Evolutionary conservation across 2,888 invertebrate genomes (phyloP).

Genomic region (Polydrusus pterygomalis): DNA sequence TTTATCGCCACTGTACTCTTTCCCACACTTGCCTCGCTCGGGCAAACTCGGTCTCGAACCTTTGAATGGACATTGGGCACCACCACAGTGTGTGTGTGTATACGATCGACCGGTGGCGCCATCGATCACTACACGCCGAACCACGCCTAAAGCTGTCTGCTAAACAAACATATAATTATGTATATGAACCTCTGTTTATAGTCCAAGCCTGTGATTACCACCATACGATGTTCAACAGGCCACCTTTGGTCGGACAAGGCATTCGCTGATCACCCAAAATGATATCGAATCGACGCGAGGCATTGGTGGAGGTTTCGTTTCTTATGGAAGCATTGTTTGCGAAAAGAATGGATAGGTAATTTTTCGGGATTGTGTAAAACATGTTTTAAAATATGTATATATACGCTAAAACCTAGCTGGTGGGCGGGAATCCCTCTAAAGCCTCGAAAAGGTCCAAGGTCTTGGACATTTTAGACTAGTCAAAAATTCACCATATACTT

Average conservation of each 20-base stretch:
- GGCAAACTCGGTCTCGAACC: constrained; percentile 46
- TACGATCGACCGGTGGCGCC: constrained; percentile 67
- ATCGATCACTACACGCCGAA: constrained; percentile 70
- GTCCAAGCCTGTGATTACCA: constrained; percentile 59
- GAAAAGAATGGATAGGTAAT: background rate
- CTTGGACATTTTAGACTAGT: no score
- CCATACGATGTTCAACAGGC: constrained; percentile 50
- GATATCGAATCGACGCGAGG: constrained; percentile 37
- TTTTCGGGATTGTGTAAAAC: no score
- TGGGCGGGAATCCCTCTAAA: no score
- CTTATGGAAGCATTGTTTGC: background rate
- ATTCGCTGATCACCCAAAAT: constrained; percentile 47
- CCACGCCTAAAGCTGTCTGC: constrained; percentile 73
- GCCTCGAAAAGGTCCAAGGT: no score
- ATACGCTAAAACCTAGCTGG: no score
- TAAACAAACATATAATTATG: constrained; percentile 74
- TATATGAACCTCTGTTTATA: constrained; percentile 73
- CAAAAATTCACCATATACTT: no score
- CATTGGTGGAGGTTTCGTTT: constrained; percentile 36
- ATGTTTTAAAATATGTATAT: no score
- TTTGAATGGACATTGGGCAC: constrained; percentile 49
- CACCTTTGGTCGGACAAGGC: constrained; percentile 38
- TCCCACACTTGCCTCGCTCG: constrained; percentile 24
- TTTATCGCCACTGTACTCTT: background rate
- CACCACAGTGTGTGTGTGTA: constrained; percentile 66